phyloP scores from a whole-genome alignment of 2,888 invertebrate genomes.

The Torymus aiolomorphi region DNA sequence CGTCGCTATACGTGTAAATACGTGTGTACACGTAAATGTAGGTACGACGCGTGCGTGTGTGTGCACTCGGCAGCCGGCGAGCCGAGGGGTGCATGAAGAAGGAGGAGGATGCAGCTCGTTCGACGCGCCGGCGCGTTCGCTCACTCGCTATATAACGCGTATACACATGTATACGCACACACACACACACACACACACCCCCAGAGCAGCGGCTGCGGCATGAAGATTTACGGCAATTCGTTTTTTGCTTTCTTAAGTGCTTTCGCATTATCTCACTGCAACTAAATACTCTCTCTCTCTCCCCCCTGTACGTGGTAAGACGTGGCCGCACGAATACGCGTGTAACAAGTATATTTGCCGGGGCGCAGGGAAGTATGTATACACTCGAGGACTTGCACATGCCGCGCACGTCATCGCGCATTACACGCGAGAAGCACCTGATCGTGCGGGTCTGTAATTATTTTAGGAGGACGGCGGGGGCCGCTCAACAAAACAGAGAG shows the following conservation, averaged over 20 bases:
- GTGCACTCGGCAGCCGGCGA: not conserved
- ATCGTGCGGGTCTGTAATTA: slow-evolving; percentile 58
- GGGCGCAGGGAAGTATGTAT: slow-evolving; percentile 4
- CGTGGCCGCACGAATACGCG: slow-evolving; percentile 46
- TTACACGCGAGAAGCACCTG: slow-evolving; percentile 57
- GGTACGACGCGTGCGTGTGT: slow-evolving; percentile 1
- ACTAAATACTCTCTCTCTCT: slow-evolving; percentile 63
- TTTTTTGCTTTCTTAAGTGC: slow-evolving; percentile 70
- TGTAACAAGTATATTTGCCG: slow-evolving; percentile 63
- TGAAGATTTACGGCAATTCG: slow-evolving; percentile 70
- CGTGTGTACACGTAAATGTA: slow-evolving; percentile 17
- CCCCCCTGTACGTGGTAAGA: no score
- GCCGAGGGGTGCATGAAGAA: slow-evolving; percentile 21
- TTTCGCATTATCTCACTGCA: slow-evolving; percentile 69
- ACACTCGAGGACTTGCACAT: slow-evolving; percentile 39
- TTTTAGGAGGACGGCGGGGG: slow-evolving; percentile 54
- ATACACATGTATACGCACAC: no score
- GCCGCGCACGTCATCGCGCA: slow-evolving; percentile 51
- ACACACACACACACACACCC: not conserved
- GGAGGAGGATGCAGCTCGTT: slow-evolving; percentile 1
- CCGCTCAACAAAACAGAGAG: slow-evolving; percentile 43
- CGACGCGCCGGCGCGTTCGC: no score
- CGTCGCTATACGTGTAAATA: slow-evolving; percentile 33
- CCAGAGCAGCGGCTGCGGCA: slow-evolving; percentile 8
- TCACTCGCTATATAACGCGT: no score